Base-by-base conservation (phyloP, 2,113 vertebrate species). In the Crotalus helleri region DNA sequence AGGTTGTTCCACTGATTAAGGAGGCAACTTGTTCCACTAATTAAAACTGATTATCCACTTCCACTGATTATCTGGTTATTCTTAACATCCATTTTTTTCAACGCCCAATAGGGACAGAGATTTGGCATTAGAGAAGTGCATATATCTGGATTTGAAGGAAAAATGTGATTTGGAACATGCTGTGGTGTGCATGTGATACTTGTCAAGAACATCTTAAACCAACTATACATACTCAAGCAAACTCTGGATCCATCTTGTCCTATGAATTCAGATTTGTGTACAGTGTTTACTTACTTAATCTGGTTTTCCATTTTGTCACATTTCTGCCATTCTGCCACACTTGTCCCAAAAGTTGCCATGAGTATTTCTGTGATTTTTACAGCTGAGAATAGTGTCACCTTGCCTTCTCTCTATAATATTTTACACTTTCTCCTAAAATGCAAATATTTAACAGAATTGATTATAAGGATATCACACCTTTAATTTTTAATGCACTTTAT, bases 401-500 rank as follows among this genome's bases (percentile, higher is more conserved):
- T 90, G 54, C 88, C 11, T 90, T 51, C 39, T 46, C 64, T 92
- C 29, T 85, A 19, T 54, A 61, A 46, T 59, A 39, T 54, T 51
- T 90, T 93, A 85, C 86, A 51, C 11, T 86, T 58, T 55, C 55
- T 93, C 74, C 74, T 86, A 61, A 15, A 44, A 4, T 88, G 26
- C 69, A 57, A 86, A 90, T 46, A 53, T 59, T 90, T 21, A 89
- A 21, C 17, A 85, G 26, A 53, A 49, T 13, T 85, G 88, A 51
- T 89, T 85, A 81, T 85, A 85, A 85, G 55, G 44, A 85, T 90
- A 88, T 3, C 24, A 57, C 88, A 86, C 55, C 17, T 44, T 92
- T 92, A 49, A 92, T 90, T 93, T 90, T 59, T 21, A 86, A 15
- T n/a, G 59, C 23, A 59, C 44, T 57, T 90, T 85, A 29, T 55